phyloP scores from a whole-genome alignment of 2,888 invertebrate genomes.

The Acanthoscelides obtectus region DNA sequence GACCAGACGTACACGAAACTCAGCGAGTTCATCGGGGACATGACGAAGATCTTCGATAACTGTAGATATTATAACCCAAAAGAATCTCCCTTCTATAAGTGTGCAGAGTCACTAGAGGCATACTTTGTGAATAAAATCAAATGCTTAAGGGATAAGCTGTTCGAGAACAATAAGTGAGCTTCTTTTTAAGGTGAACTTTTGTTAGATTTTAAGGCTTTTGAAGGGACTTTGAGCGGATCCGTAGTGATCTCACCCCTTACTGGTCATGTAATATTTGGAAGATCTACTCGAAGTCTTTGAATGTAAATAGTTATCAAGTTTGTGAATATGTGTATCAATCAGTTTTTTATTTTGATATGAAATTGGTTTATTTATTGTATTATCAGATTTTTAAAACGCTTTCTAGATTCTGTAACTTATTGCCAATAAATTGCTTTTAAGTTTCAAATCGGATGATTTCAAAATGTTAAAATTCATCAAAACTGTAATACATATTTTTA shows the following conservation, averaged over 20 bases:
- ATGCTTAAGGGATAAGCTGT: slow-evolving; percentile 78
- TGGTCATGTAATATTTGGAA: slow-evolving; percentile 17
- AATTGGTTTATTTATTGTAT: slow-evolving; percentile 26
- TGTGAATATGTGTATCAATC: slow-evolving; percentile 28
- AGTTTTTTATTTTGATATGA: slow-evolving; percentile 23
- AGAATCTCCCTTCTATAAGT: slow-evolving; percentile 93
- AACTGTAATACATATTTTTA: slow-evolving; percentile 11
- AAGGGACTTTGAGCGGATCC: slow-evolving; percentile 28
- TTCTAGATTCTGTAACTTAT: slow-evolving; percentile 15
- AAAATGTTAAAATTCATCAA: slow-evolving; percentile 17
- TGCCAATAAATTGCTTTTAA: slow-evolving; percentile 21
- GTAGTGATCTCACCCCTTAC: slow-evolving; percentile 33
- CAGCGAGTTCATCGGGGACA: slow-evolving; percentile 94
- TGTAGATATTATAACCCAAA: slow-evolving; percentile 96
- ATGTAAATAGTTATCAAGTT: slow-evolving; percentile 12
- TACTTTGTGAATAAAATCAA: slow-evolving; percentile 94
- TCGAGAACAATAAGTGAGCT: slow-evolving; percentile 51
- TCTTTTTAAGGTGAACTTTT: slow-evolving; percentile 10
- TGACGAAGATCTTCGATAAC: slow-evolving; percentile 98
- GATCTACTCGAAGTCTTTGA: slow-evolving; percentile 25
- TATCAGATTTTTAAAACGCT: slow-evolving; percentile 14
- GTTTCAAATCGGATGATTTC: slow-evolving; percentile 18
- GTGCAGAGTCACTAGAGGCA: slow-evolving; percentile 91
- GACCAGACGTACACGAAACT: slow-evolving; percentile 78
- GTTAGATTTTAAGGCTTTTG: slow-evolving; percentile 25